A percentile compares a stretch with the other conserved stretches of the same genome.
Evolutionary conservation across 2,113 vertebrate genomes (phyloP).

Genomic region (Mobula hypostoma): DNA sequence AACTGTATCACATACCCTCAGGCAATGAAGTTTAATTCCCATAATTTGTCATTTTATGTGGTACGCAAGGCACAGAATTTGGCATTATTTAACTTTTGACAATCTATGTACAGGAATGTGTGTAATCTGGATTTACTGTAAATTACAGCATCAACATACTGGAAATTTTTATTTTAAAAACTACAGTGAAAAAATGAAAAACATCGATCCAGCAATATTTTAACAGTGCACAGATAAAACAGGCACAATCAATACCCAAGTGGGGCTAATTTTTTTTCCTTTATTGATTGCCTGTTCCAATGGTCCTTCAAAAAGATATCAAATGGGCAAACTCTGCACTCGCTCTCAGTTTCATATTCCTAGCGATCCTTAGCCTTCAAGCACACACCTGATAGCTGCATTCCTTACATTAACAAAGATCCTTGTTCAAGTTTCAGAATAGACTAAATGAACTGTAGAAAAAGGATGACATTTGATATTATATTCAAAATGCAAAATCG

Average conservation of each 20-base stretch:
- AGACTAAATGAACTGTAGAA: not conserved
- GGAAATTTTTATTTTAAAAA: not conserved
- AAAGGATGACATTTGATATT: not conserved
- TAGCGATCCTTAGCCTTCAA: not conserved
- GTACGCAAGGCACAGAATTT: not conserved
- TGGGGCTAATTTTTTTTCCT: not conserved
- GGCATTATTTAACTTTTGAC: not conserved
- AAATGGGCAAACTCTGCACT: not conserved
- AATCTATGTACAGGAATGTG: not conserved
- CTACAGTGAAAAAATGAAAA: not conserved
- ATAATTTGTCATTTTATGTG: not conserved
- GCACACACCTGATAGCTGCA: not conserved
- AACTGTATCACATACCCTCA: not conserved
- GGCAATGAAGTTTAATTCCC: not conserved
- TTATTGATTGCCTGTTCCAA: not conserved
- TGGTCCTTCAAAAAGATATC: conserved; percentile 1
- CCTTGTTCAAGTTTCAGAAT: not conserved
- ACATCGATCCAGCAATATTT: not conserved
- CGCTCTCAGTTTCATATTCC: not conserved
- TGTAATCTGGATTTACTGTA: not conserved
- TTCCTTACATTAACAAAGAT: not conserved
- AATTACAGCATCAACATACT: not conserved
- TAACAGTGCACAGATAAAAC: not conserved
- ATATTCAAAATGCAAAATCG: not conserved
- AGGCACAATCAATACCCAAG: not conserved